Evolutionary conservation across 2,888 invertebrate species (phyloP).

Genomic region (Ormyrus thymus): DNA sequence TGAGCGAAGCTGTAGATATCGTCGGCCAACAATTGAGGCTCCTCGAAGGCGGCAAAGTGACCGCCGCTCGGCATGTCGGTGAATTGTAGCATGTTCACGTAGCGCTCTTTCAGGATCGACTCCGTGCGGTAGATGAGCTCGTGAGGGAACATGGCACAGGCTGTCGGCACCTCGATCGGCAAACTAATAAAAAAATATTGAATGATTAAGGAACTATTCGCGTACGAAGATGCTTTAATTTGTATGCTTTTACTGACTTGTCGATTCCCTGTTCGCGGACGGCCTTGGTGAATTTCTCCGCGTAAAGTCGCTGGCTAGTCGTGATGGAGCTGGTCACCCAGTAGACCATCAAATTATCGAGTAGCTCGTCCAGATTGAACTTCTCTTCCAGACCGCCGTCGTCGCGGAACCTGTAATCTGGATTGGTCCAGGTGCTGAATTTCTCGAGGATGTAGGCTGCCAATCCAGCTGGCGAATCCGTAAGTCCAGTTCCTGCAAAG

Average conservation of each 20-base stretch:
- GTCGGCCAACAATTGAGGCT: conserved; percentile 82
- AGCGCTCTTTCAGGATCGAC: conserved; percentile 79
- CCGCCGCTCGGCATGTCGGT: conserved; percentile 84
- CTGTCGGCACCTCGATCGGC: conserved; percentile 83
- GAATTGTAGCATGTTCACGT: conserved; percentile 81
- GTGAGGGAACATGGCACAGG: conserved; percentile 84
- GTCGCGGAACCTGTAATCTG: conserved; percentile 73
- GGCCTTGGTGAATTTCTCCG: conserved; percentile 78
- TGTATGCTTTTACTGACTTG: conserved; percentile 72
- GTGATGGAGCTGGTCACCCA: conserved; percentile 86
- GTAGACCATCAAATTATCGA: conserved; percentile 90
- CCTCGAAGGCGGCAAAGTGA: conserved; percentile 90
- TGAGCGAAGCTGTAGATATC: conserved; percentile 82
- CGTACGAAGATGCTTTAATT: not conserved
- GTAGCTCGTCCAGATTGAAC: conserved; percentile 82
- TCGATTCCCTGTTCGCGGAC: conserved; percentile 68
- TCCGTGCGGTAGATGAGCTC: conserved; percentile 81
- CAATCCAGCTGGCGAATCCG: conserved; percentile 88
- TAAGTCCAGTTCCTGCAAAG: conserved; percentile 79
- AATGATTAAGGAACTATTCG: not conserved
- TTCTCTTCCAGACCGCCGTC: conserved; percentile 83
- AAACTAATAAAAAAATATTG: conserved; percentile 76
- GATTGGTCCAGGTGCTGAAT: conserved; percentile 86
- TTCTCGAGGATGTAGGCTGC: conserved; percentile 95
- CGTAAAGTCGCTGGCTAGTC: conserved; percentile 84